A percentile compares a stretch with the other conserved stretches of the same genome.
These are phyloP conservation scores for Scatophagus argus DNA, from an alignment of 2,113 vertebrate genomes.

Conservation along the genomic window DNA sequence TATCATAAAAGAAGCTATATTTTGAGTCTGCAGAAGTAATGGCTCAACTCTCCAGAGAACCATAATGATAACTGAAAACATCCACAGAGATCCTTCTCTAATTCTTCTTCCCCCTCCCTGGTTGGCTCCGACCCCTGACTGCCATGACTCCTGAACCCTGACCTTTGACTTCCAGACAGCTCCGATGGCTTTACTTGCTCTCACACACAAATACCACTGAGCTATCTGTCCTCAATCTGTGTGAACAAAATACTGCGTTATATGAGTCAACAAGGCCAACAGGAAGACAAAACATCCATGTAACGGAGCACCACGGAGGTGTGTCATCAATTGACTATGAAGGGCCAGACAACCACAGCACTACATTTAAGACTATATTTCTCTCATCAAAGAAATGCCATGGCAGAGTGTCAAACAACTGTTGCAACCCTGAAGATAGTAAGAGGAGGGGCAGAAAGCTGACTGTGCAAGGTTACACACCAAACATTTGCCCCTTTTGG, in stretches of 20 bases:
- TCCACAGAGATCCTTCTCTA: slow-evolving; percentile 42
- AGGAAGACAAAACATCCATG: slow-evolving; percentile 73
- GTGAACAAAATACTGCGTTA: slow-evolving; percentile 65
- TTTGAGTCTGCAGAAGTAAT: slow-evolving; percentile 12
- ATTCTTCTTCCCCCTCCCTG: slow-evolving; percentile 34
- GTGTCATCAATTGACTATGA: slow-evolving; percentile 58
- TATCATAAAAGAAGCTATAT: slow-evolving; percentile 1
- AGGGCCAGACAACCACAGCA: slow-evolving; percentile 49
- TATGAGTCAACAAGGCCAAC: slow-evolving; percentile 57
- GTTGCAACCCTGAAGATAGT: slow-evolving; percentile 36
- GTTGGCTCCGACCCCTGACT: slow-evolving; percentile 53
- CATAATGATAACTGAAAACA: slow-evolving; percentile 57
- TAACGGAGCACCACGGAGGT: slow-evolving; percentile 47
- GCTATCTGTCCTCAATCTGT: slow-evolving; percentile 58
- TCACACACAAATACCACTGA: slow-evolving; percentile 41
- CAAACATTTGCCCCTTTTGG: slow-evolving; percentile 75
- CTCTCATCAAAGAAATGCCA: slow-evolving; percentile 63
- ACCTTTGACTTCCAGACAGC: slow-evolving; percentile 63
- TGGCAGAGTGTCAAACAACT: slow-evolving; percentile 62
- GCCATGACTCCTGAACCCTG: slow-evolving; percentile 57
- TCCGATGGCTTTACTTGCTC: slow-evolving; percentile 50
- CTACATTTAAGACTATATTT: slow-evolving; percentile 43
- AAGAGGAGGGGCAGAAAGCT: slow-evolving; percentile 33
- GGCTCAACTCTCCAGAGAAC: slow-evolving; percentile 22
- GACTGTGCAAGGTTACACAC: slow-evolving; percentile 41